Conservation (phyloP, 2,888 invertebrate species). For the Erebia palarica region DNA sequence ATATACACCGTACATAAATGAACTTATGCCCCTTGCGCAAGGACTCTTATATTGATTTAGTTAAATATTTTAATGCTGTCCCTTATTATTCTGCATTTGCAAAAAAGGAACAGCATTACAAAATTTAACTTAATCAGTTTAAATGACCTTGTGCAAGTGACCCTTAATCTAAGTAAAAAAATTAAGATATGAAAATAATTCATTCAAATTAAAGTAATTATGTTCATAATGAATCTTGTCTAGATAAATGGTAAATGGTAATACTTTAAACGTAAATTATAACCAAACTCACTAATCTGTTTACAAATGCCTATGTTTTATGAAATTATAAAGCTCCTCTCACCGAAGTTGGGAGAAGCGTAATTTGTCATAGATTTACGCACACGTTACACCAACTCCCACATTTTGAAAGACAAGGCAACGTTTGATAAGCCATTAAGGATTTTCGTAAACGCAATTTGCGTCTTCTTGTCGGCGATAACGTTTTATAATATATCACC, state of each 20-base stretch:
- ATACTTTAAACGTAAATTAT: constrained; percentile 10
- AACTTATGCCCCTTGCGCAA: no score
- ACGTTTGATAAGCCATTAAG: constrained; percentile 50
- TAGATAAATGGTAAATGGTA: background rate
- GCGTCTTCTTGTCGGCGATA: constrained; percentile 24
- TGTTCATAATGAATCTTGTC: background rate
- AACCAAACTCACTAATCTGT: constrained; percentile 29
- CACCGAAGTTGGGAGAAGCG: constrained; percentile 30
- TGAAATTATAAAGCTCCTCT: constrained; percentile 36
- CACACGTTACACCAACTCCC: constrained; percentile 35
- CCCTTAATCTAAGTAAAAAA: background rate
- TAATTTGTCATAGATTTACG: constrained; percentile 42
- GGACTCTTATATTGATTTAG: no score
- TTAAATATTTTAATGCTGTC: no score
- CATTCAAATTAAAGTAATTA: background rate
- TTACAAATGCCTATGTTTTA: constrained; percentile 34
- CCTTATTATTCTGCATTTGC: no score
- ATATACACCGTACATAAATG: no score
- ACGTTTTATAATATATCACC: constrained; percentile 21
- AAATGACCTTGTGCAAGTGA: no score
- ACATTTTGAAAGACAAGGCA: constrained; percentile 43
- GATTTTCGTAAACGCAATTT: constrained; percentile 49
- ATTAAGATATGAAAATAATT: background rate
- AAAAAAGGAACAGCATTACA: no score
- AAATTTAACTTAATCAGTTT: no score